Base-by-base conservation (phyloP, 2,113 vertebrate genomes). In the Chunga burmeisteri region DNA sequence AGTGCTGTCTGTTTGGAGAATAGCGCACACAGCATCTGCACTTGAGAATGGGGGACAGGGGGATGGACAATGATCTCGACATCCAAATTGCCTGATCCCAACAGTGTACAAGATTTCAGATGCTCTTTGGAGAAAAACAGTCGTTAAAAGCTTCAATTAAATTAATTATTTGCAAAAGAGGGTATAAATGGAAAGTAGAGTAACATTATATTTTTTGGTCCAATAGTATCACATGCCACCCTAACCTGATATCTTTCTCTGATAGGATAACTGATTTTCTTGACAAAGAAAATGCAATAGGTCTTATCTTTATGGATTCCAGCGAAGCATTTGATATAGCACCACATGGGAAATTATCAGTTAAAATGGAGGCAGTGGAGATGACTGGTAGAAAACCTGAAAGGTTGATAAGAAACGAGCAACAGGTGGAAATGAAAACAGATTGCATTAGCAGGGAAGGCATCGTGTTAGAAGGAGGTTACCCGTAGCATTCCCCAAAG, bases 321-420 rank as follows among this genome's bases (percentile, higher is more conserved):
- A 87, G 73, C 0, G 6, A 93, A 93, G 78, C 87, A n/a, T 82
- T 94, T 96, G 95, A 81, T 92, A 16, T 1, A 46, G 63, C 59
- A 49, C 83, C 93, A 95, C 95, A 66, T 83, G 95, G 96, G 94
- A 96, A 95, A 95, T 96, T 81, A 88, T 19, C 53, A 16, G 87
- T 58, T 72, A 71, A 47, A 26, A 55, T 16, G 56, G 68, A 89
- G 47, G 44, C 38, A 58, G 61, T 26, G 84, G 81, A 91, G 93
- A 87, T 93, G 93, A 87, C 91, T 18, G 85, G 93, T 13, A 53
- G 81, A 40, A 96, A 95, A 94, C 15, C 77, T 59, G 77, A 63
- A 63, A 90, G 78, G 78, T 32, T 95, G 93, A 90, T 96, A 91
- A 96, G 92, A 81, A 85, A 19, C 0, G 2, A 91, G 70, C 90